Conservation (phyloP, 2,888 invertebrate genomes). For the Drosophila monieri region DNA sequence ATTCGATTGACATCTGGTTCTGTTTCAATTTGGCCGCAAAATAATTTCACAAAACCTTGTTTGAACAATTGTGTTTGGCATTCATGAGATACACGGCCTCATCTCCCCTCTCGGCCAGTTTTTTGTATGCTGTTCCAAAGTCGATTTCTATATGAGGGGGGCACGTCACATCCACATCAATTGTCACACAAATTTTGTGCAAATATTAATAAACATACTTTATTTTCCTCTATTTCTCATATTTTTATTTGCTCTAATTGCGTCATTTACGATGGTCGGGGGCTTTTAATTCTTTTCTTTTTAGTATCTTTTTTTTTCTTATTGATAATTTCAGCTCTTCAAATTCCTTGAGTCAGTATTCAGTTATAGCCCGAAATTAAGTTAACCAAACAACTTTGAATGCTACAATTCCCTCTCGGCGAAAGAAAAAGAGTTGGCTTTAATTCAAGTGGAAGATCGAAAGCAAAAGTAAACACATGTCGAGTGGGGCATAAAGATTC, state of each 20-base stretch:
- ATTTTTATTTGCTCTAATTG: constrained; percentile 40
- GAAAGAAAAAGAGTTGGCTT: constrained; percentile 39
- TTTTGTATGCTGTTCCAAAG: constrained; percentile 25
- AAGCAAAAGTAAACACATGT: constrained; percentile 59
- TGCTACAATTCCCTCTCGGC: constrained; percentile 16
- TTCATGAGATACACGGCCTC: constrained; percentile 17
- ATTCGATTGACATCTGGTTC: constrained; percentile 41
- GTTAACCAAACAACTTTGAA: constrained; percentile 41
- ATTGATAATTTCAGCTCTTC: constrained; percentile 3
- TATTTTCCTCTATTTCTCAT: constrained; percentile 13
- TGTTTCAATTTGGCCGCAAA: constrained; percentile 46
- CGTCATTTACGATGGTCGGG: constrained; percentile 40
- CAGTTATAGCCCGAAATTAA: constrained; percentile 36
- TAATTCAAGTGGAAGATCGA: constrained; percentile 48
- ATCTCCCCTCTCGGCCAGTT: constrained; percentile 3
- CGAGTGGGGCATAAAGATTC: constrained; percentile 62
- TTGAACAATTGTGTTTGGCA: constrained; percentile 66
- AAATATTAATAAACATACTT: constrained; percentile 31
- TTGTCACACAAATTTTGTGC: constrained; percentile 41
- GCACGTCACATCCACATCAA: constrained; percentile 42
- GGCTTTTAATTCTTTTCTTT: constrained; percentile 6
- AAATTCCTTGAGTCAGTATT: constrained; percentile 18
- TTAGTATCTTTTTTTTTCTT: not conserved
- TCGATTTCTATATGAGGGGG: constrained; percentile 22
- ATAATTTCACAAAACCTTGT: constrained; percentile 49